phyloP scores from a whole-genome alignment of 2,113 vertebrate species.

The Cathartes aura region DNA sequence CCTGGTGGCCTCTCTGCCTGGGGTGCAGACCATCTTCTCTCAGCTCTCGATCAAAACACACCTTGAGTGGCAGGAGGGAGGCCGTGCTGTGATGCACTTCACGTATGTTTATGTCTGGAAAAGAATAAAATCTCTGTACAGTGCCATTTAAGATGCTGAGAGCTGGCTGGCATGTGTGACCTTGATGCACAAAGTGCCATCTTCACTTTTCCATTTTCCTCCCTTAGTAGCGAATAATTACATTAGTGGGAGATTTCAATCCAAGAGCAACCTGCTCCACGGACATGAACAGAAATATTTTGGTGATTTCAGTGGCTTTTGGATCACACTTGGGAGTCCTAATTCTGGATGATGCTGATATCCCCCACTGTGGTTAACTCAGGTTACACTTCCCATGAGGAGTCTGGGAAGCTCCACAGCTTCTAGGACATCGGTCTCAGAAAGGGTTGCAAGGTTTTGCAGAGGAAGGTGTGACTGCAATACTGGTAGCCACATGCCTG shows the following conservation, averaged over 20 bases:
- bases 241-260: not conserved
- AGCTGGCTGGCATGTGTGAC: not conserved
- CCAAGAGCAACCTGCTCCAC: not conserved
- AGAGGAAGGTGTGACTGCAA: not conserved
- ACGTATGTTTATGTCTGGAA: not conserved
- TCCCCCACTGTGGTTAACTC: not conserved
- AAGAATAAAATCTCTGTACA: not conserved
- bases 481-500: not conserved
- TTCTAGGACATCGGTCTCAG: not conserved
- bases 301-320: not conserved
- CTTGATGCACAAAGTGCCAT: not conserved
- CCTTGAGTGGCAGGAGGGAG: not conserved
- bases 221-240: not conserved
- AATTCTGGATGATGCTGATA: not conserved
- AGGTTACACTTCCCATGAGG: not conserved
- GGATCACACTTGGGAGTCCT: not conserved
- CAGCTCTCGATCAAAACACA: not conserved
- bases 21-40: not conserved
- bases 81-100: not conserved
- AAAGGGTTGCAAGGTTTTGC: not conserved
- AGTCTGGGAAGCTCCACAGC: not conserved
- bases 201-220: slow-evolving; percentile 7
- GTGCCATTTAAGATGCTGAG: not conserved
- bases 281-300: not conserved
- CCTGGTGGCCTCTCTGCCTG: not conserved